phyloP scores from a whole-genome alignment of 1,140 invertebrate species.

The Aplysia californica region DNA sequence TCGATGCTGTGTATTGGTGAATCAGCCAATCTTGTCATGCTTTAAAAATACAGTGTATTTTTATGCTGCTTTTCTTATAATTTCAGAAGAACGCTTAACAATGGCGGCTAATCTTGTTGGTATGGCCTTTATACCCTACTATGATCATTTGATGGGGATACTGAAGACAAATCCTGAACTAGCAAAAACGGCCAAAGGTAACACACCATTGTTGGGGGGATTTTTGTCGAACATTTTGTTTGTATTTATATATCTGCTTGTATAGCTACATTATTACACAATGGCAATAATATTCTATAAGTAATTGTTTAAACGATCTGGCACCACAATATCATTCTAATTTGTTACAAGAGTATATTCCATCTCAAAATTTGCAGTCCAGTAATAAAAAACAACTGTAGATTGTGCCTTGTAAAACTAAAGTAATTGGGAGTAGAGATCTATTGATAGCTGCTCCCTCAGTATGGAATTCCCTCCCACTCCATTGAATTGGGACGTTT shows the following conservation, averaged over 20 bases:
- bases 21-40: too few relatives aligned
- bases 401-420: too few relatives aligned
- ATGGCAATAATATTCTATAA: background rate
- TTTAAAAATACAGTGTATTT: too few relatives aligned
- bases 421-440: too few relatives aligned
- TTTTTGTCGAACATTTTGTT: background rate
- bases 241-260: background rate
- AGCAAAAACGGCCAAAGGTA: conserved; percentile 55
- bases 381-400: too few relatives aligned
- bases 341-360: background rate
- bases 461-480: too few relatives aligned
- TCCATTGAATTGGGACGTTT: too few relatives aligned
- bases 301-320: background rate
- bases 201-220: background rate
- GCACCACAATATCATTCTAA: background rate
- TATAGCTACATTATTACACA: background rate
- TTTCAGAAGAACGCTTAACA: too few relatives aligned
- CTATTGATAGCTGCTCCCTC: too few relatives aligned
- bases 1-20: too few relatives aligned
- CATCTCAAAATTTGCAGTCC: too few relatives aligned
- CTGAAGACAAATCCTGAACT: conserved; percentile 55
- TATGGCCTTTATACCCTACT: conserved; percentile 61
- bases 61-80: too few relatives aligned
- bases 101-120: conserved; percentile 51
- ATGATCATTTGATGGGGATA: conserved; percentile 54